Evolutionary conservation across 2,113 vertebrate species (phyloP), one percentile per base, ranked within the genome.

Genomic region (Scartelaos histophorus): DNA sequence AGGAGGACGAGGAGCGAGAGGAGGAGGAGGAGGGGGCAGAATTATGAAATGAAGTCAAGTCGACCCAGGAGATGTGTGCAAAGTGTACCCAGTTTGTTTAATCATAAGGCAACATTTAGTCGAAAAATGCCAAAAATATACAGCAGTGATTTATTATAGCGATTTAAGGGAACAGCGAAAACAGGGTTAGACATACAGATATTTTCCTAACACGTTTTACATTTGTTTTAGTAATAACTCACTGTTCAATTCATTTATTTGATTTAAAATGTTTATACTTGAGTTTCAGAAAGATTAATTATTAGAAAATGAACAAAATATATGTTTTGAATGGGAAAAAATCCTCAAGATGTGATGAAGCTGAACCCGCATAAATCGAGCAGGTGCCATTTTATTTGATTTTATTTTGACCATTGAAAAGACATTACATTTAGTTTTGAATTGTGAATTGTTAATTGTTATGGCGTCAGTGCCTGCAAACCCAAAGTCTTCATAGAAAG

Each of bases 21-120:
- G 67, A 17, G 46, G 22, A 17, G 70, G 73, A 80, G 64, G 69
- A 56, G 46, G 22, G 75, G 76, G 67, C 64, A 69, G 73, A 72
- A 17, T 11, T 66, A 73, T 54, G 47, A 69, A 71, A 74, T 38
- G 61, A 64, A 64, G 61, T 43, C 34, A n/a, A n/a, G 29, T 35
- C 34, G 19, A 64, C 61, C 74, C 38, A 51, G 3, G 53, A 49
- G 71, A 56, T 73, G 58, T 60, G 46, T 13, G 2, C 1, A 35
- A 6, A 47, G 21, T 5, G 57, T 2, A 22, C 66, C 70, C 0
- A 5, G n/a, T 67, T 71, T 56, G 6, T 34, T 61, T 51, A 53
- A 10, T 57, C 16, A 43, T 43, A 17, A 38, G 17, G 17, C 13
- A 38, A 64, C 34, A 64, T 64, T n/a, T 19, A 19, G 60, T 62